Percentiles rank a stretch among this genome's conserved stretches.
These are phyloP conservation scores for Eulemur rubriventer DNA, from an alignment of 2,797 vertebrate species.

Conservation along the genomic window DNA sequence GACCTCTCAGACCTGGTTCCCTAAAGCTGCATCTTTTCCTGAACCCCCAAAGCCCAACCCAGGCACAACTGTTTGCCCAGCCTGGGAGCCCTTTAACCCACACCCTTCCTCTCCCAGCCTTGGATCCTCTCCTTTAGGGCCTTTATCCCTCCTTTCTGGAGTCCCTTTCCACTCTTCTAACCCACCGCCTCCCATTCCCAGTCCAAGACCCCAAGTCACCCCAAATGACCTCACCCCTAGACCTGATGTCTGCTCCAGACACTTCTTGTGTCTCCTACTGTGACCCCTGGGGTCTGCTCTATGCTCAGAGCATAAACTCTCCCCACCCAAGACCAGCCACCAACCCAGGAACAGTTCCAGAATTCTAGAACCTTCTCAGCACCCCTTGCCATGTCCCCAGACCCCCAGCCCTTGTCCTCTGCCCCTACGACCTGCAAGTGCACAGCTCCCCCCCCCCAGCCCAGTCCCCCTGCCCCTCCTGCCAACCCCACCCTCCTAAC, in stretches of 20 bases:
- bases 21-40: neutral
- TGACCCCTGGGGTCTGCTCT: neutral
- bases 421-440: rapidly evolving
- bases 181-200: neutral
- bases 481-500: neutral
- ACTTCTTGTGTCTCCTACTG: neutral
- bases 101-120: neutral
- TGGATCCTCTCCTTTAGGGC: neutral
- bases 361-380: neutral
- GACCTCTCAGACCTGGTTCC: neutral
- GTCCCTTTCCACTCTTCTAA: neutral
- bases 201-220: neutral
- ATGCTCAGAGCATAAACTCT: neutral
- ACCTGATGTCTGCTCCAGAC: rapidly evolving
- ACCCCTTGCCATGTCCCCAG: neutral
- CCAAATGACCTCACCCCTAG: too few species aligned
- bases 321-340: neutral
- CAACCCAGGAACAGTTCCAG: neutral
- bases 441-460: neutral
- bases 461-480: rapidly evolving
- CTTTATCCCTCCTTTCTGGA: neutral
- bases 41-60: neutral
- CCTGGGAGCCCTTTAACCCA: neutral
- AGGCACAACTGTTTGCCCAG: neutral
- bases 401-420: neutral